Evolutionary conservation across 2,797 vertebrate species (phyloP).

Genomic region (Sebastes kiyomatsui): DNA sequence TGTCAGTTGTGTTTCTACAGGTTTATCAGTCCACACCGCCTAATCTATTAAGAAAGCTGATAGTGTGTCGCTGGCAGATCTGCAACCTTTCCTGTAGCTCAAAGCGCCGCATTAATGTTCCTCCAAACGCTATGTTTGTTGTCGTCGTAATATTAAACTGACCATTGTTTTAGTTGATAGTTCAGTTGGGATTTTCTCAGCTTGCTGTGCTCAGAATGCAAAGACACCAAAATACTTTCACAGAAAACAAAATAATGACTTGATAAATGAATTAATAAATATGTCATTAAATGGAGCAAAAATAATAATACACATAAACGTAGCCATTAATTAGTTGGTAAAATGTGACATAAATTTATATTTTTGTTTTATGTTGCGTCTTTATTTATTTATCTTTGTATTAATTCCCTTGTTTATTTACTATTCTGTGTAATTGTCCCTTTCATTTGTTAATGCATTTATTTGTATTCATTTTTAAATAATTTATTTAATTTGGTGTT

Average conservation of each 20-base stretch:
- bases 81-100: background rate
- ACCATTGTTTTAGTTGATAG: background rate
- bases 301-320: no score
- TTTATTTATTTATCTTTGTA: no score
- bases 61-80: background rate
- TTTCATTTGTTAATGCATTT: no score
- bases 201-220: background rate
- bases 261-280: no score
- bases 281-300: no score
- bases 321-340: no score
- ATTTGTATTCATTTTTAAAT: no score
- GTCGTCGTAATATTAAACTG: background rate
- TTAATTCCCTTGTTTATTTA: no score
- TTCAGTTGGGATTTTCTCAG: background rate
- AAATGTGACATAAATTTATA: no score
- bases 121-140: background rate
- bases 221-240: background rate
- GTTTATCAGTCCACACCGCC: background rate
- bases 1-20: background rate
- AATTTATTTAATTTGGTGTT: no score
- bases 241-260: background rate
- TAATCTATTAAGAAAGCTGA: background rate
- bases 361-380: no score
- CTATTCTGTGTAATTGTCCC: no score
- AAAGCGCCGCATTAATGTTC: background rate